Evolutionary conservation across 2,888 invertebrate species (phyloP), one percentile per base, ranked within the genome.

Genomic region (Melieria omissa): DNA sequence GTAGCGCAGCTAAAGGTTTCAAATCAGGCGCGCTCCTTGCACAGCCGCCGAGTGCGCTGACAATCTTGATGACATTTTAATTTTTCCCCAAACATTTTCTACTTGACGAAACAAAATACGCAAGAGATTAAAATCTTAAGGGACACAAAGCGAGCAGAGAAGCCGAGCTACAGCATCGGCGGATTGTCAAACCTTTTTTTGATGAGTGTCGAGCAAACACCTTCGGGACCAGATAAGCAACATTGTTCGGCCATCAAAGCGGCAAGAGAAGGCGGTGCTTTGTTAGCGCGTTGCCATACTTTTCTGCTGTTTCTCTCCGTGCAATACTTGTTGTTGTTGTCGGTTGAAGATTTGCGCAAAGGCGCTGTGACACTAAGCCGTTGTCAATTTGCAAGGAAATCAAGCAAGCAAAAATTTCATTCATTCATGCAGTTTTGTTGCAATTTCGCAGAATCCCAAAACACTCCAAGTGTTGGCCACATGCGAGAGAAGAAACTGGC

Each of bases 61-160:
- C 82, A 83, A 84, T 84, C 84, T 84, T 80, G 82, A 83, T 84
- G 84, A 84, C 84, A 83, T 82, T 84, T 84, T 84, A 84, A 84
- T 84, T 81, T 78, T 76, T 77, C 78, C 49, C 57, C 47, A 77
- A 77, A 74, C 77, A 80, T 81, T 81, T 83, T 81, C 81, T 80
- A 79, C 80, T 82, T 80, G 80, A 79, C 46, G 60, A 60, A 52
- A 58, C 70, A 47, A 65, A 70, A 47, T 63, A 65, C 69, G 54
- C 47, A 54, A 16, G 47, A 69, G 69, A 69, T 69, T 69, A 69
- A 63, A 54, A 69, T 69, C 69, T 69, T 55, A 63, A 63, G 55
- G 29, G 55, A 44, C 55, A 45, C 12, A 54, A 60, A 69, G 62
- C 55, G 14, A n/a, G 10, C 14, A 54, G 29, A 3, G 29, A 29